Evolutionary conservation across 1,140 invertebrate species (phyloP).

Genomic region (Mercenaria mercenaria): DNA sequence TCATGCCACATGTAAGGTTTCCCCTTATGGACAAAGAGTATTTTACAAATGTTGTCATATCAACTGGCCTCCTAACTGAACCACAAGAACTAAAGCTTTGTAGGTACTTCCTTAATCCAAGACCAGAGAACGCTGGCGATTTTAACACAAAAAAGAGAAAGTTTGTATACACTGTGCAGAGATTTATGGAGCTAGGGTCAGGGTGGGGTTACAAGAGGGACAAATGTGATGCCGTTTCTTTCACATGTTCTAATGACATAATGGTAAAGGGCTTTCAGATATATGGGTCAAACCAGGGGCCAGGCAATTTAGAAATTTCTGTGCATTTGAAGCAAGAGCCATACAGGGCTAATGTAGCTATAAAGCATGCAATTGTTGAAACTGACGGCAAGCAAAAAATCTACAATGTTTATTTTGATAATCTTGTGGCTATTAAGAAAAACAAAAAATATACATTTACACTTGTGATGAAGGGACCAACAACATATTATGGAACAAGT

Average conservation of each 20-base stretch:
- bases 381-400: constrained; percentile 49
- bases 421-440: neutral
- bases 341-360: neutral
- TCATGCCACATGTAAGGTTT: constrained; percentile 67
- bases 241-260: constrained; percentile 40
- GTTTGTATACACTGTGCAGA: neutral
- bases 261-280: constrained; percentile 14
- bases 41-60: constrained; percentile 40
- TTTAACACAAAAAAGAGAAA: constrained; percentile 11
- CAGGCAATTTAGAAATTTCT: neutral
- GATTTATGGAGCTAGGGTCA: constrained; percentile 15
- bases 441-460: constrained; percentile 28
- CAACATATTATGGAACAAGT: constrained; percentile 31
- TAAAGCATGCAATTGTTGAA: constrained; percentile 25
- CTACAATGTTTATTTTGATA: constrained; percentile 45
- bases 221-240: constrained; percentile 53
- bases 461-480: constrained; percentile 9
- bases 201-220: constrained; percentile 57
- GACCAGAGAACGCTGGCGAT: neutral
- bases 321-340: constrained; percentile 1
- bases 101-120: constrained; percentile 25
- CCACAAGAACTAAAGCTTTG: constrained; percentile 24
- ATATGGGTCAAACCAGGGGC: constrained; percentile 50
- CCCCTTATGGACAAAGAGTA: constrained; percentile 65
- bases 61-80: constrained; percentile 1